phyloP scores from a whole-genome alignment of 2,113 vertebrate species.

The Hipposideros armiger region DNA sequence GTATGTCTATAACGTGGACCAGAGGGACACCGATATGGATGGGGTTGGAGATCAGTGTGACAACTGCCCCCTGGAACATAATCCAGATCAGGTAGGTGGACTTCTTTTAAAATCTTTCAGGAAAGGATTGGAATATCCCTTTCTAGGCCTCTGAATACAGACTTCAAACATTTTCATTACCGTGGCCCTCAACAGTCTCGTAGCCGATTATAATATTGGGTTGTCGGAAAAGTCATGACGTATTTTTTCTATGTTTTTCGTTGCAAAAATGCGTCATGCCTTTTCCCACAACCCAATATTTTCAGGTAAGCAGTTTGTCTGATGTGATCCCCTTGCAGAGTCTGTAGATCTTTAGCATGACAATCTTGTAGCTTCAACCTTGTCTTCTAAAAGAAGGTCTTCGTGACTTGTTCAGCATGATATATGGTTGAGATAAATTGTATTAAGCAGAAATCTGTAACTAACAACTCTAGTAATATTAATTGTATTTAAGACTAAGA shows the following conservation, averaged over 20 bases:
- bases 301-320: neutral
- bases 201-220: neutral
- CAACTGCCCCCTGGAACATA: slow-evolving; percentile 98
- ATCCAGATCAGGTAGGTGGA: slow-evolving; percentile 95
- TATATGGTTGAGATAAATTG: neutral
- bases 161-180: neutral
- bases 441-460: neutral
- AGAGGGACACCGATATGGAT: slow-evolving; percentile 96
- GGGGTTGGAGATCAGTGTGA: slow-evolving; percentile 99
- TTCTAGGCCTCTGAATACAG: neutral
- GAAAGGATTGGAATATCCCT: neutral
- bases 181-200: neutral
- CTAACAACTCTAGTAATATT: neutral
- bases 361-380: neutral
- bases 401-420: neutral
- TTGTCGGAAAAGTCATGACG: too few species aligned
- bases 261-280: too few species aligned
- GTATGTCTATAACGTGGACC: slow-evolving; percentile 98
- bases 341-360: neutral
- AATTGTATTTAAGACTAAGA: neutral
- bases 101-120: neutral
- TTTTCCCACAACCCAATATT: too few species aligned
- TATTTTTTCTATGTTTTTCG: too few species aligned
- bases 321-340: neutral
- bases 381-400: neutral